phyloP scores from a whole-genome alignment of 2,888 invertebrate species.

The Syritta pipiens region DNA sequence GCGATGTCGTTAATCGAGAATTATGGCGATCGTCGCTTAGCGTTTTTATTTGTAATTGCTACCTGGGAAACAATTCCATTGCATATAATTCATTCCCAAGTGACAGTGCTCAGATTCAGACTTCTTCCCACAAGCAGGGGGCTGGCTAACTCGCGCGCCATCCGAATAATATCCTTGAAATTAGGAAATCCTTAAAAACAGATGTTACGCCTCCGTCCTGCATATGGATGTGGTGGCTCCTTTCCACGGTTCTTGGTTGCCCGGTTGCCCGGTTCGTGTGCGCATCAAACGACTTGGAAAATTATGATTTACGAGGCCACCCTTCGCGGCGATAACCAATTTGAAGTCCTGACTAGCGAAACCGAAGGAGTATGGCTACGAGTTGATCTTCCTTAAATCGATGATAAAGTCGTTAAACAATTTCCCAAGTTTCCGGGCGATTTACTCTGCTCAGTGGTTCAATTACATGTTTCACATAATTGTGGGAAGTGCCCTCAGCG shows the following conservation, averaged over 20 bases:
- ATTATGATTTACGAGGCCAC: slow-evolving; percentile 70
- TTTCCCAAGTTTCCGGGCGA: slow-evolving; percentile 67
- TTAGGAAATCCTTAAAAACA: slow-evolving; percentile 67
- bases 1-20: slow-evolving; percentile 58
- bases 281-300: slow-evolving; percentile 70
- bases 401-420: slow-evolving; percentile 69
- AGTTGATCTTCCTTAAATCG: slow-evolving; percentile 68
- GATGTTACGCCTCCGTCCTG: slow-evolving; percentile 59
- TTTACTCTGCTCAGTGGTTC: slow-evolving; percentile 48
- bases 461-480: slow-evolving; percentile 50
- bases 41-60: slow-evolving; percentile 63
- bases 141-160: slow-evolving; percentile 30
- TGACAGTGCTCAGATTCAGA: slow-evolving; percentile 61
- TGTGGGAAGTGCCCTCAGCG: slow-evolving; percentile 45
- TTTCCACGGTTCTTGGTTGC: too few relatives aligned
- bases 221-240: slow-evolving; percentile 38
- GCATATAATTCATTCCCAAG: slow-evolving; percentile 59
- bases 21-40: slow-evolving; percentile 50
- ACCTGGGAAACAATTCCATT: slow-evolving; percentile 61
- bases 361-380: slow-evolving; percentile 23
- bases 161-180: slow-evolving; percentile 67
- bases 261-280: slow-evolving; percentile 58
- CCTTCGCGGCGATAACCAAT: slow-evolving; percentile 33
- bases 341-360: slow-evolving; percentile 25
- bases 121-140: slow-evolving; percentile 52